Conservation (phyloP, 2,797 vertebrate genomes). For the Enteromius argenteus region DNA sequence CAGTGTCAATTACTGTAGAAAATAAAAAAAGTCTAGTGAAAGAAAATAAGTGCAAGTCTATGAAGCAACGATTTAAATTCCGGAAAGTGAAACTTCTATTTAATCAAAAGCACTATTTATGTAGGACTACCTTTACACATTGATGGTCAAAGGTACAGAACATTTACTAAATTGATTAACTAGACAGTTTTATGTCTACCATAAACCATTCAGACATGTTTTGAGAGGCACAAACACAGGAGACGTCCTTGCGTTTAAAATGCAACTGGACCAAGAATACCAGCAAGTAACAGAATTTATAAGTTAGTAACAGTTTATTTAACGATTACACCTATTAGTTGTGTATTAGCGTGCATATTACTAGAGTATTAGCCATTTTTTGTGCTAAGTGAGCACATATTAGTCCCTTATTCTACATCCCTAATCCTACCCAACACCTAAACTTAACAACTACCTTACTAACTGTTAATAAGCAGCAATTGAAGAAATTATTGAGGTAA, state of each 20-base stretch:
- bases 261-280: neutral
- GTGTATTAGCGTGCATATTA: no score
- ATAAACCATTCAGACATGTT: neutral
- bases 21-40: neutral
- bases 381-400: no score
- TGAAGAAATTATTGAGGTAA: no score
- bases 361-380: no score
- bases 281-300: no score
- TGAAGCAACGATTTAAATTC: neutral
- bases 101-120: neutral
- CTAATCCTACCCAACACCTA: no score
- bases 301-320: neutral
- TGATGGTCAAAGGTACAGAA: neutral
- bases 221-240: neutral
- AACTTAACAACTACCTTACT: no score
- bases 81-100: neutral
- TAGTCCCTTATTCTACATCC: no score
- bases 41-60: neutral
- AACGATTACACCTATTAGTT: no score
- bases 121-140: neutral
- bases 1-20: neutral
- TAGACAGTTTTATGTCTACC: neutral
- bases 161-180: no score
- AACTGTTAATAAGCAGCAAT: no score
- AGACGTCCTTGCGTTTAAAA: neutral